These are phyloP conservation scores for Chaenocephalus aceratus DNA, from an alignment of 2,113 vertebrate genomes.

Conservation along the genomic window DNA sequence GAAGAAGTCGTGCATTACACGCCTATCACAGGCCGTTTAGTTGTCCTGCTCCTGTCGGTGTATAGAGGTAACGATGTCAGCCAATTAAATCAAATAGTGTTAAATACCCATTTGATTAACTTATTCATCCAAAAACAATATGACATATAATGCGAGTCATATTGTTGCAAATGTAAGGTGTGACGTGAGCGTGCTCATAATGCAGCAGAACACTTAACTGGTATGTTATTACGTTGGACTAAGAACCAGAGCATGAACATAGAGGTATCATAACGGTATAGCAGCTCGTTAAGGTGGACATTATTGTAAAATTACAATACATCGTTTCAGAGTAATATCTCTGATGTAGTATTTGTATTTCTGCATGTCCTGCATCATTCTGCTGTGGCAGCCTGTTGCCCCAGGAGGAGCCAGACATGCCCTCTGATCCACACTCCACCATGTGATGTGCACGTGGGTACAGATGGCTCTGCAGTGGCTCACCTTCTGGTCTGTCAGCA, in stretches of 20 bases:
- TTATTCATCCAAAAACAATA: background rate
- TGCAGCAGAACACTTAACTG: background rate
- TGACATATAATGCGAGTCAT: background rate
- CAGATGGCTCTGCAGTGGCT: constrained; percentile 7
- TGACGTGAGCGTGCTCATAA: background rate
- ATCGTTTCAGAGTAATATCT: too few relatives aligned
- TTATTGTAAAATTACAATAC: too few relatives aligned
- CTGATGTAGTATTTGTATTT: too few relatives aligned
- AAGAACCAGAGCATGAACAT: background rate
- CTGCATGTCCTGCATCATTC: background rate
- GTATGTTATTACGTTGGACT: background rate
- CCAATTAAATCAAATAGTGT: background rate
- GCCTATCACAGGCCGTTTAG: too few relatives aligned
- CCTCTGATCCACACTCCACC: background rate
- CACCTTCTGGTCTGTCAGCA: constrained; percentile 88
- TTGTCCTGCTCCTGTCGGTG: too few relatives aligned
- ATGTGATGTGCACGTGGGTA: background rate
- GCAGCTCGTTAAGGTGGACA: background rate
- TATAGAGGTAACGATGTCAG: too few relatives aligned
- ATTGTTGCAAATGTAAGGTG: too few relatives aligned
- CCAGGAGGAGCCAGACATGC: background rate
- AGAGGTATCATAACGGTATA: background rate
- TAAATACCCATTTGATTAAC: background rate
- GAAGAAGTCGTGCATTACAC: too few relatives aligned
- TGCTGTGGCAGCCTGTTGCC: background rate